phyloP scores from a whole-genome alignment of 2,888 invertebrate species.

The Rambutsinella grinnellia region DNA sequence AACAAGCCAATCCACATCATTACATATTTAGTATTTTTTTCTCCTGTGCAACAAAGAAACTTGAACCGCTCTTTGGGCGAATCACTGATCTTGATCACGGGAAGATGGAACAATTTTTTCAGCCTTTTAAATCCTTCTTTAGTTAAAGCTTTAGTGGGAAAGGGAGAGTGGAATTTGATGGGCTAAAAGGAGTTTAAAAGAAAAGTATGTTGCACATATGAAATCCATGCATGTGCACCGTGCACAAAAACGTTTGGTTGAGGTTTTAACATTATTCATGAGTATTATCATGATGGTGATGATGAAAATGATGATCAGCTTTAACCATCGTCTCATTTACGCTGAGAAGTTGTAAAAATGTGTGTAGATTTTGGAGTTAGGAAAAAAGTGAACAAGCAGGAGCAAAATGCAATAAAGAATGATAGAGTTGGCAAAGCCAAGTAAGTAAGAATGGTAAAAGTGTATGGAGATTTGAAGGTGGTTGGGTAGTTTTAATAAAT shows the following conservation, averaged over 20 bases:
- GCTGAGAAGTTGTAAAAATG: neutral
- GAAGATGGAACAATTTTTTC: neutral
- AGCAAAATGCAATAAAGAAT: neutral
- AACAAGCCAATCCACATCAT: too few species aligned
- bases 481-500: neutral
- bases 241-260: too few species aligned
- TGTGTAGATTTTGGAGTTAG: neutral
- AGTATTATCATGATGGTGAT: neutral
- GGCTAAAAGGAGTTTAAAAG: too few species aligned
- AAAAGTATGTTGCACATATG: too few species aligned
- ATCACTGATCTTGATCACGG: neutral
- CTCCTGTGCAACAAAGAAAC: neutral
- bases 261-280: neutral
- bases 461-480: neutral
- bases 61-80: neutral
- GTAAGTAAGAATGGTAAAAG: neutral
- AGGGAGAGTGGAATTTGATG: neutral
- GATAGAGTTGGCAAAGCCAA: neutral
- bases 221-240: too few species aligned
- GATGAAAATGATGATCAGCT: neutral
- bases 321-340: neutral
- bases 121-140: neutral
- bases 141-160: neutral
- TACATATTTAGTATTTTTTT: neutral
- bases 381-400: neutral